Conservation (phyloP, 2,888 invertebrate species). For the Anaspis maculata region DNA sequence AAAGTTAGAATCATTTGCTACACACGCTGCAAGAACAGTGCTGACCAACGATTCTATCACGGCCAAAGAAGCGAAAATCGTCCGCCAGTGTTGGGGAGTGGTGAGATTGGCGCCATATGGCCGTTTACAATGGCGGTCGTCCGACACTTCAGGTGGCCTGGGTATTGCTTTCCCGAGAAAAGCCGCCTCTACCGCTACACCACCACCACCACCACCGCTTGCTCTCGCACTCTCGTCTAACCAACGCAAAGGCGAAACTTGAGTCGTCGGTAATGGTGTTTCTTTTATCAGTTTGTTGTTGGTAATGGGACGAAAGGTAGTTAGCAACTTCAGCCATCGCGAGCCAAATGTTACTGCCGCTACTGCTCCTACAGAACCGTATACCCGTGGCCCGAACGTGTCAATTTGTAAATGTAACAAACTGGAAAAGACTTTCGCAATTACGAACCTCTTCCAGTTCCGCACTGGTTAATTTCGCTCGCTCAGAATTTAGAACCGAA, state of each 20-base stretch:
- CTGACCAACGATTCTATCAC: too few species aligned
- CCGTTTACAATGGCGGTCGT: constrained; percentile 6
- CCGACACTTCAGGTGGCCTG: constrained; percentile 13
- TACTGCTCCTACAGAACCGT: too few species aligned
- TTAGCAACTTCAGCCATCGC: constrained; percentile 31
- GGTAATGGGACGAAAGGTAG: constrained; percentile 34
- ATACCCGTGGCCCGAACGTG: too few species aligned
- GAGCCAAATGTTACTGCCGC: constrained; percentile 26
- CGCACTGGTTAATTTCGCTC: constrained; percentile 28
- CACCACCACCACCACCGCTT: too few species aligned
- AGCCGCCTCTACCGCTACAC: too few species aligned
- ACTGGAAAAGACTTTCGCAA: constrained; percentile 41
- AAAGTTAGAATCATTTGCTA: too few species aligned
- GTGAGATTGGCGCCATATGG: constrained; percentile 5
- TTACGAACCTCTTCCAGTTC: constrained; percentile 32
- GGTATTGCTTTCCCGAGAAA: constrained; percentile 15
- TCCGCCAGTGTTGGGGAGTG: too few species aligned
- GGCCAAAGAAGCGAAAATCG: too few species aligned
- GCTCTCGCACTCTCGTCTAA: too few species aligned
- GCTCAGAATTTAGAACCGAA: constrained; percentile 17
- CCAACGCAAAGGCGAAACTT: constrained; percentile 22
- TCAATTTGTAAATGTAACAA: constrained; percentile 41
- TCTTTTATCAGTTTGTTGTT: constrained; percentile 36
- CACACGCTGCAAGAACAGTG: too few species aligned
- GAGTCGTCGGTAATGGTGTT: constrained; percentile 30